These are phyloP conservation scores for Sebastes cheni DNA, from an alignment of 2,797 vertebrate species.

Conservation along the genomic window DNA sequence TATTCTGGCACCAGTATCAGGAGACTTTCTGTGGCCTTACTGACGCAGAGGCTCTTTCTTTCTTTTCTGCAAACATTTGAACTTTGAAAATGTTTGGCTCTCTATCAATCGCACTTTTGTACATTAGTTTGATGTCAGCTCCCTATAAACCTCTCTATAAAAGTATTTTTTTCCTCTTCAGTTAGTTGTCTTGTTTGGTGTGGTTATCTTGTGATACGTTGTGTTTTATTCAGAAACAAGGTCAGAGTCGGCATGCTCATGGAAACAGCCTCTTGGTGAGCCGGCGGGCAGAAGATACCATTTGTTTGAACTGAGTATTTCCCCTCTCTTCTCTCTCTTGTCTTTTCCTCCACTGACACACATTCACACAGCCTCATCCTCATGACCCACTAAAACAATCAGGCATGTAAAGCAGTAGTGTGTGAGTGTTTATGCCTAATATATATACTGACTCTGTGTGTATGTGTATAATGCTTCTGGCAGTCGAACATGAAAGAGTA, in stretches of 20 bases:
- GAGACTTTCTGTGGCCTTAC: neutral
- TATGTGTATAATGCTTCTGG: neutral
- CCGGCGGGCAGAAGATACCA: slow-evolving; percentile 18
- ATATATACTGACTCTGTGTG: slow-evolving; percentile 37
- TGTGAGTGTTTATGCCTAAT: slow-evolving; percentile 61
- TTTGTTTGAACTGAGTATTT: slow-evolving; percentile 8
- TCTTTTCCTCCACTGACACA: slow-evolving; percentile 68
- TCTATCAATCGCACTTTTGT: neutral
- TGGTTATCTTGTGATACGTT: neutral
- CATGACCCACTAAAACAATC: slow-evolving; percentile 80
- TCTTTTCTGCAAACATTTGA: neutral
- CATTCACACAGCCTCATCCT: slow-evolving; percentile 54
- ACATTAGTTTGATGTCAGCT: neutral
- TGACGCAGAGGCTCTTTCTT: neutral
- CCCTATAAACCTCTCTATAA: neutral
- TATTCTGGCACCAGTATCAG: neutral
- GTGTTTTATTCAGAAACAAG: slow-evolving; percentile 21
- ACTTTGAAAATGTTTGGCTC: neutral
- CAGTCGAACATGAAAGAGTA: neutral
- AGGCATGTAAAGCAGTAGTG: slow-evolving; percentile 66
- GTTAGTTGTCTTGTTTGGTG: neutral
- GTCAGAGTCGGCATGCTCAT: slow-evolving; percentile 20
- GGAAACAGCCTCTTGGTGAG: slow-evolving; percentile 15
- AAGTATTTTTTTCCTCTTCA: neutral
- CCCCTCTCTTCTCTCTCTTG: neutral